phyloP scores from a whole-genome alignment of 2,113 vertebrate species.

The Tetraodon nigroviridis region DNA sequence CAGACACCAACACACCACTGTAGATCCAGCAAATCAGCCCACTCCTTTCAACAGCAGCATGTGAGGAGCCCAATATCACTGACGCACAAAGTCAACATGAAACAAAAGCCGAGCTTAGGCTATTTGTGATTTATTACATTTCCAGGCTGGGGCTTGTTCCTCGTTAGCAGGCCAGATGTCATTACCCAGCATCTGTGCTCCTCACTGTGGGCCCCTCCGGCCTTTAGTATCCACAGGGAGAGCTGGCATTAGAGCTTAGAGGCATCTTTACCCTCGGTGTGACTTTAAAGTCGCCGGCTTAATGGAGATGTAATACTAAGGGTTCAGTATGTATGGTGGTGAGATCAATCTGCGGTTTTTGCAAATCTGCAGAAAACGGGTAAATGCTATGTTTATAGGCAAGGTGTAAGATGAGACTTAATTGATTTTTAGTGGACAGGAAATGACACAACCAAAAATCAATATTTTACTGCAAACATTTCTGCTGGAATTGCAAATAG shows the following conservation, averaged over 20 bases:
- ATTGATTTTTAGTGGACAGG: slow-evolving; percentile 5
- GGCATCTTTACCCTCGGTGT: slow-evolving; percentile 61
- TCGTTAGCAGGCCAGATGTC: slow-evolving; percentile 58
- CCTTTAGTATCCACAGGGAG: slow-evolving; percentile 46
- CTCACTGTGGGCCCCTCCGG: slow-evolving; percentile 39
- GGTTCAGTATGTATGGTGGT: slow-evolving; percentile 28
- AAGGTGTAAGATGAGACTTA: not conserved
- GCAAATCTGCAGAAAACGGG: not conserved
- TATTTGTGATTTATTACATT: slow-evolving; percentile 33
- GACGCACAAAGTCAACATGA: no score
- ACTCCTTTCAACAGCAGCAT: no score
- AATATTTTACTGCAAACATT: slow-evolving; percentile 2
- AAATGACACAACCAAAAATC: slow-evolving; percentile 2
- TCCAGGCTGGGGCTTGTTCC: slow-evolving; percentile 46
- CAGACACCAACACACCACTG: no score
- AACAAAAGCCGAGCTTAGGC: slow-evolving; percentile 9
- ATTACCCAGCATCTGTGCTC: slow-evolving; percentile 49
- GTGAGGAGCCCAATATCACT: no score
- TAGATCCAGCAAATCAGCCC: no score
- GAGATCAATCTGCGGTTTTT: slow-evolving; percentile 14
- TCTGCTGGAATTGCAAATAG: not conserved
- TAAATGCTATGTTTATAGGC: slow-evolving; percentile 1
- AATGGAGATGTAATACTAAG: slow-evolving; percentile 27
- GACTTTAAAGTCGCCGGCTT: slow-evolving; percentile 51
- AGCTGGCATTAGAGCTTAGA: slow-evolving; percentile 61